Base-by-base conservation (phyloP, 2,888 invertebrate species). In the Stenchaetothrips biformis region DNA sequence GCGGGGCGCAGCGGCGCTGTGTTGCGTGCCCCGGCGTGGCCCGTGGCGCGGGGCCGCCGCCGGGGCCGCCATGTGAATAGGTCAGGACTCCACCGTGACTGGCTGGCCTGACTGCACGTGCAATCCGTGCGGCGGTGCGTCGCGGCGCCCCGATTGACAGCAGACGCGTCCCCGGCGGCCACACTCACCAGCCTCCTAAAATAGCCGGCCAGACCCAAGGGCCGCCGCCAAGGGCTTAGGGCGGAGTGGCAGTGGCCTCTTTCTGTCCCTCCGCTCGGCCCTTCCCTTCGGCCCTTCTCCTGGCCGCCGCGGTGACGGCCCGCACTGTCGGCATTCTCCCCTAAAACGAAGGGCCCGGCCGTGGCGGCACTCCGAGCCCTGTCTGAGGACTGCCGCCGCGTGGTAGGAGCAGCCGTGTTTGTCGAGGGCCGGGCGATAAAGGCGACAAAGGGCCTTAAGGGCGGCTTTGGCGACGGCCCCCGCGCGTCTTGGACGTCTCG, bases 81-180 rank as follows among this genome's bases (percentile, higher is more conserved):
- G 67, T 74, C 67, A 74, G 1, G 67, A 25, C 67, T 11, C 67
- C 21, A 2, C 21, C 21, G 67, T 9, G 13, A 9, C 59, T 18
- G 59, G 86, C 85, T 37, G 37, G 37, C 37, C 4, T 37, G 37
- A 37, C 37, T 37, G 37, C 37, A 37, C 37, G 37, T 37, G 37
- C 37, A 37, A 37, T 37, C 53, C 53, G 16, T 13, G 53, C 53
- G 53, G 53, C 53, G 53, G 16, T 18, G 16, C 53, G 53, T 53
- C 53, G 53, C 37, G 37, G 37, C 37, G 37, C 37, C 37, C 37
- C 53, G 53, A 13, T 37, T 37, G 37, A 37, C 37, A 37, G 37
- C 37, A 85, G 86, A 86, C 86, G 86, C 85, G 86, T 86, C 86
- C 86, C 86, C 86, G 87, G 86, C 86, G 86, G 86, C 86, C 86